These are phyloP conservation scores for Tolypeutes matacus DNA, from an alignment of 2,797 vertebrate species.

Conservation along the genomic window DNA sequence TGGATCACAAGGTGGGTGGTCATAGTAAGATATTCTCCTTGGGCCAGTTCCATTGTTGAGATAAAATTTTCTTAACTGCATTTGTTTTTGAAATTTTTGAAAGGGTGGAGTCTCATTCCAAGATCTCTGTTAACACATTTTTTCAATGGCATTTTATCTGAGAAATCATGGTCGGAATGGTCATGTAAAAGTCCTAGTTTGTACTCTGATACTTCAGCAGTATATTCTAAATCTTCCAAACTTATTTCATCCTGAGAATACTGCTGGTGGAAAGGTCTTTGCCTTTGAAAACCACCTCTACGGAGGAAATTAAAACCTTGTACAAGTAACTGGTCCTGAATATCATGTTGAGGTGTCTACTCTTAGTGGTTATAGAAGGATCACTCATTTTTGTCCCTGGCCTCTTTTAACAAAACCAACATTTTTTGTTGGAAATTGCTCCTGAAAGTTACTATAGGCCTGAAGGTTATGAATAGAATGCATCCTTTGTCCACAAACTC, in stretches of 20 bases:
- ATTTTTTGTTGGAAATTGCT: slow-evolving; percentile 73
- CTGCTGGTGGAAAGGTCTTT: background rate
- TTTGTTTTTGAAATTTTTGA: slow-evolving; percentile 29
- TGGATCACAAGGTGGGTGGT: slow-evolving; percentile 74
- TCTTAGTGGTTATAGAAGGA: slow-evolving; percentile 61
- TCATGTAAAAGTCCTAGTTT: slow-evolving; percentile 74
- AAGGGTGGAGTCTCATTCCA: slow-evolving; percentile 76
- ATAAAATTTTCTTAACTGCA: slow-evolving; percentile 18
- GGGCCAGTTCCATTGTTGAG: slow-evolving; percentile 66
- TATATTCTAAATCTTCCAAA: slow-evolving; percentile 78
- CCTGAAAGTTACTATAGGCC: slow-evolving; percentile 73
- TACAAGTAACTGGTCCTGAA: slow-evolving; percentile 9
- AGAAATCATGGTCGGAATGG: slow-evolving; percentile 71
- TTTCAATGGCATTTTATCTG: slow-evolving; percentile 75
- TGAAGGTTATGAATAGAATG: slow-evolving; percentile 71
- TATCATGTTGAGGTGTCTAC: background rate
- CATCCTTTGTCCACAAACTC: slow-evolving; percentile 65
- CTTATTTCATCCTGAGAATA: slow-evolving; percentile 71
- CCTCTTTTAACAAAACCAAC: slow-evolving; percentile 74
- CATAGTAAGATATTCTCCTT: slow-evolving; percentile 61
- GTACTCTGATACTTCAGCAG: slow-evolving; percentile 69
- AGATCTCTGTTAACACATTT: slow-evolving; percentile 74
- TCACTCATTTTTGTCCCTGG: slow-evolving; percentile 65
- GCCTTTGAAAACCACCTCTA: background rate
- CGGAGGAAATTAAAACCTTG: background rate